Evolutionary conservation across 1,140 invertebrate genomes (phyloP).

Genomic region (Solenopsis invicta): DNA sequence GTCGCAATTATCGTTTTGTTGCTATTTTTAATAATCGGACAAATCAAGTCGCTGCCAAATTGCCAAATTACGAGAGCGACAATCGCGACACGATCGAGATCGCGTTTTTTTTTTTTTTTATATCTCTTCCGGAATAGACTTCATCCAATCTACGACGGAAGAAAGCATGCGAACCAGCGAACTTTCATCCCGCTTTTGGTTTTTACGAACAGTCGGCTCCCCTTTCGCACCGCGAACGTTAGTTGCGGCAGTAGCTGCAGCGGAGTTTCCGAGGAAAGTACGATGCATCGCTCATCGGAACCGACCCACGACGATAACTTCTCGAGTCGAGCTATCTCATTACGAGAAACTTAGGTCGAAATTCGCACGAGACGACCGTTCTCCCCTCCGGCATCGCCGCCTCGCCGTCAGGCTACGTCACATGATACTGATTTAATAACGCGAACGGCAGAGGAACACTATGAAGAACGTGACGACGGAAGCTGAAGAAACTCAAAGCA

Average conservation of each 20-base stretch:
- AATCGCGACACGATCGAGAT: background rate
- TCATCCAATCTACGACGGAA: background rate
- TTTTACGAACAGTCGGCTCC: constrained; percentile 7
- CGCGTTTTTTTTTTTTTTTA: background rate
- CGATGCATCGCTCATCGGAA: constrained; percentile 40
- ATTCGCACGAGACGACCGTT: constrained; percentile 3
- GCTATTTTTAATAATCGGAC: background rate
- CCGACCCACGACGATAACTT: constrained; percentile 34
- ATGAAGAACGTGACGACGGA: constrained; percentile 19
- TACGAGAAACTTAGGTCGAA: constrained; percentile 58
- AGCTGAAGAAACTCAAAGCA: constrained; percentile 4
- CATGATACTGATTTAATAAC: constrained; percentile 64
- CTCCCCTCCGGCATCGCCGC: background rate
- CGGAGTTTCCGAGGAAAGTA: constrained; percentile 23
- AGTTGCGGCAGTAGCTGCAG: background rate
- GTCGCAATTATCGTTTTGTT: background rate
- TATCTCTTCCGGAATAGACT: background rate
- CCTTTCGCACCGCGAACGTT: background rate
- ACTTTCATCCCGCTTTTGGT: background rate
- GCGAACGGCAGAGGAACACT: constrained; percentile 13
- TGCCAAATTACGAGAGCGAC: background rate
- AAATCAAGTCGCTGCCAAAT: background rate
- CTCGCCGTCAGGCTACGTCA: background rate
- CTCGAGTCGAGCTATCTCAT: constrained; percentile 46
- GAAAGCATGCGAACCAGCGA: background rate